Evolutionary conservation across 2,797 vertebrate genomes (phyloP).

Genomic region (Takifugu ocellatus): DNA sequence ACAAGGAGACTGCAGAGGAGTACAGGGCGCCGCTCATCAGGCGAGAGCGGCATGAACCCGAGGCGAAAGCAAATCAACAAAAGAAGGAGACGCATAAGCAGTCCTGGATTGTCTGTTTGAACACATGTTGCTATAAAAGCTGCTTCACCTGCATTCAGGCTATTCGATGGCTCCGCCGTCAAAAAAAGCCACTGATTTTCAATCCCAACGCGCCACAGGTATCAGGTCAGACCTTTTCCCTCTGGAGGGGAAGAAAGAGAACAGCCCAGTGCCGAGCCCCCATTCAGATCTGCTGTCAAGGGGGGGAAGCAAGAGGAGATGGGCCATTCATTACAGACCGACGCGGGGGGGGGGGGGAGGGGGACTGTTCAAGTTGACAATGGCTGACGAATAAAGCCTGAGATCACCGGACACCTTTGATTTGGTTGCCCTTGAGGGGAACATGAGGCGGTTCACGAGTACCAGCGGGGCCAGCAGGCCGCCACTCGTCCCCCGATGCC

Average conservation of each 20-base stretch:
- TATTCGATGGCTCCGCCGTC: constrained; percentile 44
- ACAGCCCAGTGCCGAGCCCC: constrained; percentile 72
- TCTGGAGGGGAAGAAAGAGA: constrained; percentile 64
- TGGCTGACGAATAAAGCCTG: constrained; percentile 49
- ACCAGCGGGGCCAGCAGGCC: constrained; percentile 59
- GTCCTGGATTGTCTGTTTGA: constrained; percentile 28
- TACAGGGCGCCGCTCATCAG: constrained; percentile 27
- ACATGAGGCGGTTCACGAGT: constrained; percentile 58
- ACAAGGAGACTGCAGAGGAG: constrained; percentile 46
- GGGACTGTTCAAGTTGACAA: constrained; percentile 58
- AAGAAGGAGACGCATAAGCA: constrained; percentile 34
- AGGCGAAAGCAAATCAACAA: constrained; percentile 31
- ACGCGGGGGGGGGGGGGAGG: constrained; percentile 43
- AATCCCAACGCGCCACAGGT: constrained; percentile 72
- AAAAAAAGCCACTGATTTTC: constrained; percentile 63
- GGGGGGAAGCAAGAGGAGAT: constrained; percentile 59
- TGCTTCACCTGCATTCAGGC: constrained; percentile 10
- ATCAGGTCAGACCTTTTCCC: constrained; percentile 60
- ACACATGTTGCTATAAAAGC: constrained; percentile 6
- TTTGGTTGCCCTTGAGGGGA: constrained; percentile 66
- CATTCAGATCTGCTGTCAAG: constrained; percentile 70
- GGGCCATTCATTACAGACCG: constrained; percentile 60
- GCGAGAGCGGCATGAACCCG: constrained; percentile 10
- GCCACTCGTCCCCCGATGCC: not conserved
- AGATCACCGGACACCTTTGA: constrained; percentile 60